Base-by-base conservation (phyloP, 1,140 invertebrate species). In the Diachasma alloeum region DNA sequence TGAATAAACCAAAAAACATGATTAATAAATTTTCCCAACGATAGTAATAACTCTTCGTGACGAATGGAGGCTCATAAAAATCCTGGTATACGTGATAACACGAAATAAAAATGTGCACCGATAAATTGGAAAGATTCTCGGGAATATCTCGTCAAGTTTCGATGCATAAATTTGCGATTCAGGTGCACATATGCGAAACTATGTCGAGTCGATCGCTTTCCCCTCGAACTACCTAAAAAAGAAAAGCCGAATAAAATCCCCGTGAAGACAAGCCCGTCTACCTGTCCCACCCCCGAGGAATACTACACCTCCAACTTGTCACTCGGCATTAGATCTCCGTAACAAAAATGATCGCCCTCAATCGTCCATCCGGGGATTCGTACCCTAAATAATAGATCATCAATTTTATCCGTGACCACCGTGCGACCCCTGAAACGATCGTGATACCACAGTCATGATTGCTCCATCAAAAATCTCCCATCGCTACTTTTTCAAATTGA, bases 161-260 rank as follows among this genome's bases (percentile, higher is more conserved):
- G 75, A 77, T 77, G 75, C 75, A 77, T 77, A 72, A 77, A 77
- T 77, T 77, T 63, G 19, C 59, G 59, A 63, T 63, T 63, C 24
- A 63, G 59, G 59, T 63, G 59, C 59, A 63, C 24, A 63, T 63
- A 24, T 31, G 59, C 15, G 59, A 9, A 63, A 63, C n/a, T 26
- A 63, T 15, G 19, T 63, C 19, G 24, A 63, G 59, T 24, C 59
- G 24, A 63, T 63, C 59, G 24, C 59, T 63, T 63, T 19, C 9
- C 4, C 22, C 4, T 15, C 9, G 24, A 63, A 63, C 48, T 53
- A 9, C 5, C 15, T 19, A 6, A 26, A 63, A 59, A 63, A 63
- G 19, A 63, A 63, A 13, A n/a, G 0, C 11, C 11, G 24, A 63
- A 63, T n/a, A 31, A 63, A 53, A 53, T 17, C 15, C n/a, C 48